Base-by-base conservation (phyloP, 1,140 invertebrate genomes). In the Manduca sexta region DNA sequence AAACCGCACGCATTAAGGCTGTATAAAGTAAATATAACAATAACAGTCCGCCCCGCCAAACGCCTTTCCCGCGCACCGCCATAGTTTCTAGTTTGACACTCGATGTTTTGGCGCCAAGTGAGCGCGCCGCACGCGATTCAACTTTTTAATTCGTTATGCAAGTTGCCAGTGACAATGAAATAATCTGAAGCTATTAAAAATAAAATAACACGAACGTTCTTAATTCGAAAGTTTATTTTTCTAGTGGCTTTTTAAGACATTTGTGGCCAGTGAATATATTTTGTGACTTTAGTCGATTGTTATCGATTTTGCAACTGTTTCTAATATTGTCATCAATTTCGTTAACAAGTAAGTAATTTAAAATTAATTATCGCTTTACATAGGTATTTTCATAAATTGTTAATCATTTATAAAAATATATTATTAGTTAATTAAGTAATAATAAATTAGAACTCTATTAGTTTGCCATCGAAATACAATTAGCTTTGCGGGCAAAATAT, bases 71-170 rank as follows among this genome's bases (percentile, higher is more conserved):
- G 60, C 57, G 53, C 57, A 40, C 38, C 50, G 48, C 56, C 47
- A 53, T 44, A 59, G 53, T 66, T 68, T 74, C 53, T 44, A 59
- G 53, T 66, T 68, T 74, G 64, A 72, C 72, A 74, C 68, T 74
- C 64, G 49, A 53, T 43, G 56, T 59, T 75, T 74, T 72, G 56
- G 71, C 72, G 66, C 64, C 54, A 68, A 73, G 53, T 21, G 55
- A 52, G 21, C 49, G 42, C 47, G 33, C 52, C 58, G 44, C 52
- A 47, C 44, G 33, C 18, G 37, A 26, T 33, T 12, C 33, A 16
- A 18, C 12, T 39, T 46, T 42, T 42, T 33, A 42, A 45, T 34
- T 30, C 21, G 13, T 30, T 15, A 13, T 13, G 26, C 21, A 30
- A 42, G 2, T 15, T 43, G 38, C 38, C 38, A 18, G 16, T 30